phyloP scores from a whole-genome alignment of 2,113 vertebrate species.

The Pseudolaguvia tuberculata region DNA sequence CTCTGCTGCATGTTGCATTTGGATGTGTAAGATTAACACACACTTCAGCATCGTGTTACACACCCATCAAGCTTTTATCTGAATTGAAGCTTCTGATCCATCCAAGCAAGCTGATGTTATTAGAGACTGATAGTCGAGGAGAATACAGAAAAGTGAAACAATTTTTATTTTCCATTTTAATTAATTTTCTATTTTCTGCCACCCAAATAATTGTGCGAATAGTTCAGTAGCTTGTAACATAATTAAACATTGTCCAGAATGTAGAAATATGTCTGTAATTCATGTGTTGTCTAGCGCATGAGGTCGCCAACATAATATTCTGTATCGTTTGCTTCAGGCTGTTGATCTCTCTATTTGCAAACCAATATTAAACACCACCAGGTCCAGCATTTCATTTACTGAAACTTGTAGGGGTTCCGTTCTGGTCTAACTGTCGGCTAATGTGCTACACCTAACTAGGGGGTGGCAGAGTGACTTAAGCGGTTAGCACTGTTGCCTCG shows the following conservation, averaged over 20 bases:
- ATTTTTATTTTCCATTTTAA: no score
- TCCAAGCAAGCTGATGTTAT: neutral
- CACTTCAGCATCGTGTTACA: slow-evolving; percentile 13
- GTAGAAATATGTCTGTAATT: neutral
- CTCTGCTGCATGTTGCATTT: neutral
- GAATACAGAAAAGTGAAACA: no score
- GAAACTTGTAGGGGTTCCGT: slow-evolving; percentile 8
- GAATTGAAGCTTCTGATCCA: slow-evolving; percentile 1
- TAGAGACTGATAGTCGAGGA: neutral
- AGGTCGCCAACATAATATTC: no score
- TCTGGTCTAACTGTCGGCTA: slow-evolving; percentile 13
- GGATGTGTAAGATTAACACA: neutral
- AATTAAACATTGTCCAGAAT: neutral
- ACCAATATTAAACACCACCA: neutral
- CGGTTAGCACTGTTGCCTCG: no score
- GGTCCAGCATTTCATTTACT: slow-evolving; percentile 26
- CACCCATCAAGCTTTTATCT: neutral
- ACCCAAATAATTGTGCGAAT: no score
- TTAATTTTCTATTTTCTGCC: no score
- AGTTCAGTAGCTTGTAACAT: no score
- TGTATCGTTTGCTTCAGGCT: neutral
- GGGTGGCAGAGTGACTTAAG: no score
- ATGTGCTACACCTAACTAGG: slow-evolving; percentile 10
- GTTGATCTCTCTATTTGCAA: neutral
- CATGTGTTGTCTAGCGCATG: slow-evolving; percentile 24